Evolutionary conservation across 2,113 vertebrate genomes (phyloP).

Genomic region (Otolemur garnettii): DNA sequence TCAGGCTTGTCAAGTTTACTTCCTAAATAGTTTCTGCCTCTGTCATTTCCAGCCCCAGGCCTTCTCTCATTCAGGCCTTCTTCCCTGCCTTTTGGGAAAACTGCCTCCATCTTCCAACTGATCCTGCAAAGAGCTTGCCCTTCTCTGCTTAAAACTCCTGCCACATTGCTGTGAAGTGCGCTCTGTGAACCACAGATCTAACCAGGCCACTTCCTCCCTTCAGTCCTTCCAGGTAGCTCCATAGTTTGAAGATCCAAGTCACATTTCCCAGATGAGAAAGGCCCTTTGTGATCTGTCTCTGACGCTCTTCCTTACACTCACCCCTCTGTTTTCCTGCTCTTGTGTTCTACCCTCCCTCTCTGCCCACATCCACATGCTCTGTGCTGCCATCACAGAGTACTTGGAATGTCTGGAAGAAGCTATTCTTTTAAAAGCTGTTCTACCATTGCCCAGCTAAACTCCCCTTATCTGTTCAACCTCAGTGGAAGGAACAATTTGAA

Average conservation of each 20-base stretch:
- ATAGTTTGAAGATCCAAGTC: neutral
- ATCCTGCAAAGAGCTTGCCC: neutral
- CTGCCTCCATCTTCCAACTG: neutral
- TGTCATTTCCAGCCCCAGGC: fast-evolving
- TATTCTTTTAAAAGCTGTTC: neutral
- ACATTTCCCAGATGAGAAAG: neutral
- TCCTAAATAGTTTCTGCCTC: neutral
- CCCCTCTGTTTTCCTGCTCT: neutral
- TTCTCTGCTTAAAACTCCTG: neutral
- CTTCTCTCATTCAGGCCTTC: neutral
- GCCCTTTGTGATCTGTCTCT: neutral
- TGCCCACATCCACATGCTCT: fast-evolving
- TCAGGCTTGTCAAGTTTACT: neutral
- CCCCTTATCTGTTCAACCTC: neutral
- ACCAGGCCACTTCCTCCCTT: neutral
- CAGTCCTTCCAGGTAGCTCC: neutral
- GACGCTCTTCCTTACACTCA: neutral
- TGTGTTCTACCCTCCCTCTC: neutral
- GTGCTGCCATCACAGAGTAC: no score
- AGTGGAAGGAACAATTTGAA: neutral
- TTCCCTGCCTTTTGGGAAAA: neutral
- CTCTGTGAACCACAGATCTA: neutral
- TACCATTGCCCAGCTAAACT: neutral
- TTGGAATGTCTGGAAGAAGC: neutral
- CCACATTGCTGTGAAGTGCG: neutral